phyloP scores from a whole-genome alignment of 2,797 vertebrate species.

The Hyperoplus immaculatus region DNA sequence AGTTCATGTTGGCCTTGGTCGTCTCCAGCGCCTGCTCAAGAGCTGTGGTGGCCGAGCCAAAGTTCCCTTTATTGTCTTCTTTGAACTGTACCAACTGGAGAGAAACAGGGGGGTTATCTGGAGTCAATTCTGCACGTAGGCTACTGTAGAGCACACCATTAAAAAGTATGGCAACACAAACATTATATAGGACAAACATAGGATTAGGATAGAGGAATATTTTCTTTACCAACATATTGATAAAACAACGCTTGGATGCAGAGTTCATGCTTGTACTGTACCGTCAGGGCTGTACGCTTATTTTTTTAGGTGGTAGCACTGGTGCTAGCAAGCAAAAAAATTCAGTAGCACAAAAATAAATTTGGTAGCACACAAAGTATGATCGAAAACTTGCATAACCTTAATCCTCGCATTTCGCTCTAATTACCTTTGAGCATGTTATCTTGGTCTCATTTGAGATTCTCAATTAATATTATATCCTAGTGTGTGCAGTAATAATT shows the following conservation, averaged over 20 bases:
- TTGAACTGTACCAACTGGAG: slow-evolving; percentile 89
- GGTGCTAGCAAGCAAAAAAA: too few relatives aligned
- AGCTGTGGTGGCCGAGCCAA: slow-evolving; percentile 76
- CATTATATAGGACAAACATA: neutral
- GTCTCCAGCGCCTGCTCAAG: slow-evolving; percentile 89
- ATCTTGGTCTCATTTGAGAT: too few relatives aligned
- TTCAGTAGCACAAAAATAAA: too few relatives aligned
- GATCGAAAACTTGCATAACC: too few relatives aligned
- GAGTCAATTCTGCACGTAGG: neutral
- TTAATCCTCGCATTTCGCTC: too few relatives aligned
- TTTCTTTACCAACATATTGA: neutral
- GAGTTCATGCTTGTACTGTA: neutral
- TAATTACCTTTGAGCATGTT: too few relatives aligned
- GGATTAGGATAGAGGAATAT: neutral
- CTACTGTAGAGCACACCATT: neutral
- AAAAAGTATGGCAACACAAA: neutral
- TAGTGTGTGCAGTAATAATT: too few relatives aligned
- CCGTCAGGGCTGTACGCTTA: neutral
- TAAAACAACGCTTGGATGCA: neutral
- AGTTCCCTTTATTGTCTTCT: slow-evolving; percentile 73
- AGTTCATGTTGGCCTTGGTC: slow-evolving; percentile 89
- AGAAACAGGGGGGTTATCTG: neutral
- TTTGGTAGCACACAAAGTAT: too few relatives aligned
- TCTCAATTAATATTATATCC: too few relatives aligned
- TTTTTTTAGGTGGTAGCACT: too few relatives aligned